Base-by-base conservation (phyloP, 1,140 invertebrate species). In the Uloborus diversus region DNA sequence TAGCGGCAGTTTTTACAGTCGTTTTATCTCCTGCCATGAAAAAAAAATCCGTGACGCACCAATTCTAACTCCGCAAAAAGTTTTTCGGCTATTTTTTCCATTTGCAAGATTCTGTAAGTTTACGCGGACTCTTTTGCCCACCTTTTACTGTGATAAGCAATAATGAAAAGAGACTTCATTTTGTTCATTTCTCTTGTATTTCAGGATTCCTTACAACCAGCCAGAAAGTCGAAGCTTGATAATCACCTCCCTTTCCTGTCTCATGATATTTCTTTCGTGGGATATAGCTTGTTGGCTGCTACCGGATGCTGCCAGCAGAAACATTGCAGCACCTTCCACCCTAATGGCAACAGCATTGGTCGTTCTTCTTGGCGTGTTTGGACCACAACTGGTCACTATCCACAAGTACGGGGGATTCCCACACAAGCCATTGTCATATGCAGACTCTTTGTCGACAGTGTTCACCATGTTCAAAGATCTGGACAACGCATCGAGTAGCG, bases 171-270 rank as follows among this genome's bases (percentile, higher is more conserved):
- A 33, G n/a, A 30, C 14, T 47, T 7, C 1, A 35, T 56, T 14
- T 25, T 32, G 13, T 42, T 35, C 28, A 17, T 25, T 23, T 53
- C 33, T 20, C 59, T 62, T 49, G 11, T 64, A 85, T 13, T 75
- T 84, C 32, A 85, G 85, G 53, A 85, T 87, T 30, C 71, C 83
- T 9, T 79, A 85, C 65, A 86, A 86, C 79, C 85, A 86, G 79
- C 84, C 84, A 47, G 86, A 87, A 70, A 85, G 85, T 23, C 73
- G 82, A 47, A 86, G 86, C 84, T 82, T 86, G 23, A 85, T 86
- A 4, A 70, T 85, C 3, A 83, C 85, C 2, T 79, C 85, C 5
- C 49, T 84, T 7, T 73, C 86, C 9, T 85, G 84, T 17, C 20
- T 87, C 11, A 84, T 85, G 11, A 81, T 86, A 3, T 82, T 82